Conservation (phyloP, 2,888 invertebrate genomes). For the Coelinius sp. region DNA sequence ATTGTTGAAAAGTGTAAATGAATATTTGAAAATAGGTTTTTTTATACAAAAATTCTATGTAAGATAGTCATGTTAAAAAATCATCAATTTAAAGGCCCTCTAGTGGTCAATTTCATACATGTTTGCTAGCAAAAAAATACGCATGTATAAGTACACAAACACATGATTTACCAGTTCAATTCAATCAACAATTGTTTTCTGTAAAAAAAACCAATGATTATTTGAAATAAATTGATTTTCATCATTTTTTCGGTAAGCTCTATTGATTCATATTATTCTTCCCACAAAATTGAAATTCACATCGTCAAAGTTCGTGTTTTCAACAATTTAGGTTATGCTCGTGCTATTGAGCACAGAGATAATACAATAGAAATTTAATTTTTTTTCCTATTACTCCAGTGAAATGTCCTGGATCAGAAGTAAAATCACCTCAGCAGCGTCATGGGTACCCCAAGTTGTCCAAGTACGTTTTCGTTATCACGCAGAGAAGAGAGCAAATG, state of each 20-base stretch:
- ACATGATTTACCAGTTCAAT: background rate
- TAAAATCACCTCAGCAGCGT: background rate
- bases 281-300: background rate
- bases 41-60: too few species aligned
- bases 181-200: too few species aligned
- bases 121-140: too few species aligned
- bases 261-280: background rate
- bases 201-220: background rate
- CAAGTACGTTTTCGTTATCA: conserved; percentile 74
- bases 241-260: background rate
- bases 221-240: background rate
- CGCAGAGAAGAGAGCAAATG: conserved; percentile 73
- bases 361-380: too few species aligned
- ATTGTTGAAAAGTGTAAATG: too few species aligned
- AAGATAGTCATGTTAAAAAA: too few species aligned
- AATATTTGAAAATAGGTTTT: too few species aligned
- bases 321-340: background rate
- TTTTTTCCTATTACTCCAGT: too few species aligned
- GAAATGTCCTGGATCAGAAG: conserved; percentile 5
- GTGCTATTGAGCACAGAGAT: background rate
- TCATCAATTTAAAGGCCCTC: background rate
- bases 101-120: too few species aligned
- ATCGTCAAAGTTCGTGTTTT: background rate
- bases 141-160: too few species aligned
- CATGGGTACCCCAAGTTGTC: conserved; percentile 68